These are phyloP conservation scores for Lepidurus couesii DNA, from an alignment of 1,140 invertebrate species.

Conservation along the genomic window DNA sequence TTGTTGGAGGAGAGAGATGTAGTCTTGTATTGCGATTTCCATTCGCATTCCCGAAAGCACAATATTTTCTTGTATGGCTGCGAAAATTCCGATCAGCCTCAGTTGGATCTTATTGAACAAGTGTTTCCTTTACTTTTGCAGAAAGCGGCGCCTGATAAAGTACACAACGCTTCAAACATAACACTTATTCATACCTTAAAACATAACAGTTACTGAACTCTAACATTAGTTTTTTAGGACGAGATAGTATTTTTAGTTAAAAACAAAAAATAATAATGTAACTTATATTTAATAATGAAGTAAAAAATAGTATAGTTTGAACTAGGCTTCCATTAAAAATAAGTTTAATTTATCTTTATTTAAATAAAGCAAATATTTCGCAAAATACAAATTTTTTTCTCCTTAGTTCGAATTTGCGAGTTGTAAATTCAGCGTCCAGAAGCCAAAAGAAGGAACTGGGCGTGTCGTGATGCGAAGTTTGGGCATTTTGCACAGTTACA, in stretches of 20 bases:
- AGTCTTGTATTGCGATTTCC: slow-evolving; percentile 89
- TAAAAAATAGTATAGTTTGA: too few relatives aligned
- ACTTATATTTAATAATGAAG: too few relatives aligned
- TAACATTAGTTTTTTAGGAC: too few relatives aligned
- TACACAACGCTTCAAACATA: slow-evolving; percentile 41
- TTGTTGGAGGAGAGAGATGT: slow-evolving; percentile 86
- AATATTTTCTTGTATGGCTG: slow-evolving; percentile 96
- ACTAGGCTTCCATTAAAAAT: too few relatives aligned
- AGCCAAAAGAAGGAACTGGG: slow-evolving; percentile 86
- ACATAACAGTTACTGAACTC: too few relatives aligned
- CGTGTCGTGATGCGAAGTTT: slow-evolving; percentile 89
- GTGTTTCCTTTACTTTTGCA: slow-evolving; percentile 87
- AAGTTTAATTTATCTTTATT: too few relatives aligned
- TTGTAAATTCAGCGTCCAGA: slow-evolving; percentile 88
- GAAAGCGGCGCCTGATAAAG: slow-evolving; percentile 87
- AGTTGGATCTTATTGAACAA: slow-evolving; percentile 68
- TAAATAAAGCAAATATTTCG: too few relatives aligned
- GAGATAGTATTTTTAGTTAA: too few relatives aligned
- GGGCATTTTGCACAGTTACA: slow-evolving; percentile 88
- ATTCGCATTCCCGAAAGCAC: slow-evolving; percentile 88
- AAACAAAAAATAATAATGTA: too few relatives aligned
- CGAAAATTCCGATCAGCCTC: slow-evolving; percentile 74
- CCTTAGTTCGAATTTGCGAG: slow-evolving; percentile 82
- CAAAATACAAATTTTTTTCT: too few relatives aligned
- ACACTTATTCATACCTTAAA: too few relatives aligned